Evolutionary conservation across 1,140 invertebrate species (phyloP), one percentile per base, ranked within the genome.

Genomic region (Anastatus disparis): DNA sequence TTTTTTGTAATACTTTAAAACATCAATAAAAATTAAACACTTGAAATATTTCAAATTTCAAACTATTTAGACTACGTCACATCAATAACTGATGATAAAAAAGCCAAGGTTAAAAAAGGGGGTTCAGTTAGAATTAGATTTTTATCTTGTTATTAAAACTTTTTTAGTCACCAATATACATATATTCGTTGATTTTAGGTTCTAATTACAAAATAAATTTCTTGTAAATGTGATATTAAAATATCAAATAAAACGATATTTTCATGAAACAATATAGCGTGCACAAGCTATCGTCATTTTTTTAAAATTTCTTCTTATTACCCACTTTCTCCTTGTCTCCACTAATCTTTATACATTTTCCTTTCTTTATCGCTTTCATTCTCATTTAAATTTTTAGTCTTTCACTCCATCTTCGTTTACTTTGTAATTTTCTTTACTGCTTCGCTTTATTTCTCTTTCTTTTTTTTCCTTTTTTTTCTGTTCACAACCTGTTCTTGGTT

Each of bases 331-430:
- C n/a, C n/a, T n/a, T n/a, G n/a, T 27, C 17, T 13, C 56, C 20
- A 3, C 15, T 55, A 55, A 26, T 44, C 29, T 26, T 20, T 63
- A 46, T 66, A 9, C n/a, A 24, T 56, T 31, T 29, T 42, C 22
- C 27, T 50, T 13, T 35, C 52, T 52, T 27, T 42, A 42, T 73
- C 52, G 29, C 52, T 29, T 53, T 29, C 35, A 12, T 56, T 55
- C 50, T 66, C 63, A 40, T 66, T 66, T 55, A 31, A 52, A 66
- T 53, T 44, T n/a, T 35, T 15, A 40, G 20, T 7, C 46, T 27
- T 20, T 56, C 50, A 8, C 31, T 68, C 48, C 17, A 48, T 53
- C 27, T 68, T 68, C 26, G 52, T 44, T 40, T 38, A 26, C n/a
- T n/a, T 35, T 40, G 35, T 38, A 20, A 56, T 44, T 24, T 56